Base-by-base conservation (phyloP, 1,140 invertebrate genomes). In the Caligus rogercresseyi region DNA sequence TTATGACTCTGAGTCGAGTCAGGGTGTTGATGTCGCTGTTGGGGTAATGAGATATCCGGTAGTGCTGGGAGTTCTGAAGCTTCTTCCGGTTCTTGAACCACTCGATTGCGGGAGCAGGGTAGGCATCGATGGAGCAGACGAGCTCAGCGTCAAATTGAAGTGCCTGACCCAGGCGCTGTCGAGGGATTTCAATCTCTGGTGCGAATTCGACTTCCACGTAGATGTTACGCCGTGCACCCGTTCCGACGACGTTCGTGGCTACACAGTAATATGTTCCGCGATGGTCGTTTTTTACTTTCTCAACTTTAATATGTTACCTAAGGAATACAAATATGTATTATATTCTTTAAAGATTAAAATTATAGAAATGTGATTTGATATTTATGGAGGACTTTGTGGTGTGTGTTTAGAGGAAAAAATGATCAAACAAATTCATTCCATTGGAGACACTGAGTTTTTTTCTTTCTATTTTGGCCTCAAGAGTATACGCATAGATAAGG, bases 211-310 rank as follows among this genome's bases (percentile, higher is more conserved):
- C 85, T 73, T 92, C 88, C 1, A 93, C 78, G 62, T 86, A 87
- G 66, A 92, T 86, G 69, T 91, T 90, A 67, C 88, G 76, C 26
- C 85, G 75, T 3, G 85, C 82, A 0, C 87, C 88, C 67, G 81
- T 81, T 55, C 87, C 87, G 0, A 92, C 88, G 20, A 71, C 84
- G 71, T 94, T 93, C 70, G 93, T 89, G 23, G 89, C 89, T 14
- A 93, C 85, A 69, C 90, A 94, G 71, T 91, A 92, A 72, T 92
- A 92, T 0, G 87, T 92, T 43, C 89, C 89, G 53, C 88, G 78
- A 73, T 91, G 86, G 72, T 90, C 86, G 71, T 90, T 92, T 51
- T 79, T 80, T n/a, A 89, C 82, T 64, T 71, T 71, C 7, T 69
- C 75, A 60, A 94, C 89, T 71, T 84, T 66, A 93, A 74, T n/a